Conservation (phyloP, 2,113 vertebrate genomes). For the Merops nubicus region DNA sequence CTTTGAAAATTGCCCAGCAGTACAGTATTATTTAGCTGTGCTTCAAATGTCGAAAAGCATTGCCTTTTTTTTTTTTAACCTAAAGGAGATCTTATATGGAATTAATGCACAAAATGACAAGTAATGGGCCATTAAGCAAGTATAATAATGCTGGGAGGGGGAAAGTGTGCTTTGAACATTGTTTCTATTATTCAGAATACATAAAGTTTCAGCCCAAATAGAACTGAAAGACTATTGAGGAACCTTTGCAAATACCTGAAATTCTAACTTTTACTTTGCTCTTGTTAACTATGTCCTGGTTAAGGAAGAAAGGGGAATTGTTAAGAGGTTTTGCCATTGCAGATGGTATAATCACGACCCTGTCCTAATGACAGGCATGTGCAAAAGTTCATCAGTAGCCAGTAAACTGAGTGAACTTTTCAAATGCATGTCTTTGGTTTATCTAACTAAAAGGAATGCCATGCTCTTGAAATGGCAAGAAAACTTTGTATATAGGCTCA, state of each 20-base stretch:
- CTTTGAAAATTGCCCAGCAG: slow-evolving; percentile 57
- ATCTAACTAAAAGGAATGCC: background rate
- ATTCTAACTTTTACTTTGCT: background rate
- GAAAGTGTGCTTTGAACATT: slow-evolving; percentile 41
- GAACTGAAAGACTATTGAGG: slow-evolving; percentile 28
- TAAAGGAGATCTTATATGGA: background rate
- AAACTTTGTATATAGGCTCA: background rate
- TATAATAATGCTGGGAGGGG: background rate
- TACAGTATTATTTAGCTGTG: slow-evolving; percentile 56
- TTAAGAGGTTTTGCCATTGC: background rate
- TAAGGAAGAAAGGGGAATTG: slow-evolving; percentile 32
- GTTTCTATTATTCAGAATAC: slow-evolving; percentile 24
- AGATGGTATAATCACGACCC: background rate
- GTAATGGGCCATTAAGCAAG: slow-evolving; percentile 44
- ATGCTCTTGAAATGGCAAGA: background rate
- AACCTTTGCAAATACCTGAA: slow-evolving; percentile 6
- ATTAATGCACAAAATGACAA: background rate
- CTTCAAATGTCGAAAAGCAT: slow-evolving; percentile 46
- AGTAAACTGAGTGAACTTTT: background rate
- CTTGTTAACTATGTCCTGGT: background rate
- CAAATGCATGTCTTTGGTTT: background rate
- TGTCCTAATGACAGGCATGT: background rate
- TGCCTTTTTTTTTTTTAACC: background rate
- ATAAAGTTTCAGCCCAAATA: slow-evolving; percentile 1
- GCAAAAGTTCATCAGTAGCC: background rate